Conservation (phyloP, 2,888 invertebrate genomes). For the Pherbina coryleti region DNA sequence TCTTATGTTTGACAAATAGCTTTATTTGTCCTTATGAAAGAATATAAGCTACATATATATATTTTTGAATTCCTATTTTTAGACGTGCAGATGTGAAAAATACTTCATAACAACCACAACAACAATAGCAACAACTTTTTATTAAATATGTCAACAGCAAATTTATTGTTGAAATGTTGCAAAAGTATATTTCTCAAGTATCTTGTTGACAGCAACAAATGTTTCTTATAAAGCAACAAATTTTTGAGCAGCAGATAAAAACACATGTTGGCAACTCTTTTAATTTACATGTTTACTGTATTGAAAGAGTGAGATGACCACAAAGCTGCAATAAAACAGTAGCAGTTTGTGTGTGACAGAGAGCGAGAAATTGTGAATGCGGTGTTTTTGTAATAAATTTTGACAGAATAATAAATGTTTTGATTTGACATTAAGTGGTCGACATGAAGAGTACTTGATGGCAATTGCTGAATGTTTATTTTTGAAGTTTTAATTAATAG, state of each 20-base stretch:
- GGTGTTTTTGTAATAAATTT: background rate
- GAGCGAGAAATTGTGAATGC: background rate
- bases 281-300: background rate
- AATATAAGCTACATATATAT: background rate
- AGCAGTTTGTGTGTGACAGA: background rate
- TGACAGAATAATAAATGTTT: constrained; percentile 11
- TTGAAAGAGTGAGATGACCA: background rate
- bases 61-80: background rate
- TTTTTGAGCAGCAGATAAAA: background rate
- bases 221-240: background rate
- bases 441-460: background rate
- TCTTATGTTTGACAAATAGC: background rate
- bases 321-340: background rate
- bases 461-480: background rate
- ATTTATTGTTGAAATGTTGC: constrained; percentile 20
- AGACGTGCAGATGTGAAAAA: background rate
- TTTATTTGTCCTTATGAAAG: background rate
- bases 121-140: background rate
- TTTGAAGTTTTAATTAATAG: background rate
- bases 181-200: constrained; percentile 20
- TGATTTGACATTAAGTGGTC: constrained; percentile 10
- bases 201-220: constrained; percentile 17
- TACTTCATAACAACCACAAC: background rate
- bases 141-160: constrained; percentile 9
- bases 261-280: no score